Percentiles rank a stretch among this genome's conserved stretches.
Conservation (phyloP, 2,797 vertebrate species). For the Sternotherus odoratus region DNA sequence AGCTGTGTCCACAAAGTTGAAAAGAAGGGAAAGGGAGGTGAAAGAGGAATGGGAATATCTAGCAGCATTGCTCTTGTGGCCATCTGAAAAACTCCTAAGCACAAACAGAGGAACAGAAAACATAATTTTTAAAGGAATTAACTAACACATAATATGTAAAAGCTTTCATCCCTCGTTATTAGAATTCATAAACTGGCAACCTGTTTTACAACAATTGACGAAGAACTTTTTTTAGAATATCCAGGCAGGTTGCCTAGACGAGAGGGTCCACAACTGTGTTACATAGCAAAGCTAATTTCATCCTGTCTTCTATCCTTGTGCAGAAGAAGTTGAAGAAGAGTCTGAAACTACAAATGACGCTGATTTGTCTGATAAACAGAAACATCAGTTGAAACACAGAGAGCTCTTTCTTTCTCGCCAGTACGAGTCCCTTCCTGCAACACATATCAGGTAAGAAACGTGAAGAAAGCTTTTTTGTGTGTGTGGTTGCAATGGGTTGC, state of each 20-base stretch:
- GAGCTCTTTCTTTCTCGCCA: slow-evolving; percentile 97
- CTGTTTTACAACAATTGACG: background rate
- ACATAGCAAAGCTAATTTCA: slow-evolving; percentile 68
- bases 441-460: slow-evolving; percentile 92
- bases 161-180: slow-evolving; percentile 40
- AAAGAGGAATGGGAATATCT: background rate
- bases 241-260: slow-evolving; percentile 30
- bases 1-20: background rate
- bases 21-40: background rate
- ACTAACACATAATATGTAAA: slow-evolving; percentile 41
- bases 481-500: background rate
- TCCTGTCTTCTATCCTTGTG: slow-evolving; percentile 72
- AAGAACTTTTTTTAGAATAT: slow-evolving; percentile 32
- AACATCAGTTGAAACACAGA: slow-evolving; percentile 96
- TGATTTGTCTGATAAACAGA: slow-evolving; percentile 96
- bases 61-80: slow-evolving; percentile 2
- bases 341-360: slow-evolving; percentile 90
- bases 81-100: background rate
- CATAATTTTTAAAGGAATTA: slow-evolving; percentile 14
- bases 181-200: slow-evolving; percentile 57
- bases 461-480: background rate
- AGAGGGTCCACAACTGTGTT: slow-evolving; percentile 29
- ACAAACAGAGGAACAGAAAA: background rate
- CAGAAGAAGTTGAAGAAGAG: slow-evolving; percentile 97
- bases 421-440: slow-evolving; percentile 95